Evolutionary conservation across 64 coral and sea anemone genomes (phyloP).

Genomic region (Hydrozoanthus tunicans): DNA sequence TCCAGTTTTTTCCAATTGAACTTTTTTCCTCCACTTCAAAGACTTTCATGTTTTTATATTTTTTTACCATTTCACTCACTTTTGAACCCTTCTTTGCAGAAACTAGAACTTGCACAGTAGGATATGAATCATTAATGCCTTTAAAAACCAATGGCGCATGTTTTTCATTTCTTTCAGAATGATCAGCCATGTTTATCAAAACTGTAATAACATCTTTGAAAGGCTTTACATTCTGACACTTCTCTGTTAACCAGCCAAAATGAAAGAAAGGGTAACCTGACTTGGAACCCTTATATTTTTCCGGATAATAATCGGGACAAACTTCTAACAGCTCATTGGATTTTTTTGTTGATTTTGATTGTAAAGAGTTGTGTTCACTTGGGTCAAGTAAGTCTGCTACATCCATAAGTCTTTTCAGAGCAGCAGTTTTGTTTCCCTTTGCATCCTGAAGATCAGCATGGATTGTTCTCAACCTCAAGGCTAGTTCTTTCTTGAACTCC

Average conservation of each 20-base stretch:
- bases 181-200: slow-evolving; percentile 30
- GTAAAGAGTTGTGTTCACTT: background rate
- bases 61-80: background rate
- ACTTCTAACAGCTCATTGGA: background rate
- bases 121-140: slow-evolving; percentile 39
- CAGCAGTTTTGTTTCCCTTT: background rate
- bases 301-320: slow-evolving; percentile 26
- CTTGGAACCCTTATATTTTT: background rate
- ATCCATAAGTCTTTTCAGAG: slow-evolving; percentile 16
- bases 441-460: background rate
- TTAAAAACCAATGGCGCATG: background rate
- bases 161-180: slow-evolving; percentile 23
- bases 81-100: slow-evolving; percentile 26
- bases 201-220: slow-evolving; percentile 23
- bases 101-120: slow-evolving; percentile 27
- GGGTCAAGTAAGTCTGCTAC: slow-evolving; percentile 21
- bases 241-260: slow-evolving; percentile 16
- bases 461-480: background rate
- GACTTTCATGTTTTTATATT: slow-evolving; percentile 41
- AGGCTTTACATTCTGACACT: slow-evolving; percentile 43
- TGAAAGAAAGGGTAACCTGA: slow-evolving; percentile 48
- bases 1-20: slow-evolving; percentile 26
- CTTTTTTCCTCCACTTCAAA: background rate
- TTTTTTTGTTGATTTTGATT: background rate
- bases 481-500: slow-evolving; percentile 22